phyloP scores from a whole-genome alignment of 2,888 invertebrate genomes.

The Nebria brevicollis region DNA sequence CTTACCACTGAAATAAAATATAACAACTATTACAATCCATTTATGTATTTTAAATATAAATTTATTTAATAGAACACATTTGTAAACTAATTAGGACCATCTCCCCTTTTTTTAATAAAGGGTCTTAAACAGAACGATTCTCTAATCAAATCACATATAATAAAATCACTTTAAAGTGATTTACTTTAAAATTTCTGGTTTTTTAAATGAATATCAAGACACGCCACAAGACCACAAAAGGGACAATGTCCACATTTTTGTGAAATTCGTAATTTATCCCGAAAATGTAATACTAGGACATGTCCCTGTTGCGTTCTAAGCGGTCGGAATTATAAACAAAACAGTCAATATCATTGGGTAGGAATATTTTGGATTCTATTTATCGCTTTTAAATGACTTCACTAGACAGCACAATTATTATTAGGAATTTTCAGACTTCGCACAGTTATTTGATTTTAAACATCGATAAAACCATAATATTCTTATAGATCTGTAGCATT shows the following conservation, averaged over 20 bases:
- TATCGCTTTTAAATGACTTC: not conserved
- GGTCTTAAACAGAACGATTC: slow-evolving; percentile 34
- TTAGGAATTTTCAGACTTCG: not conserved
- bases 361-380: slow-evolving; percentile 8
- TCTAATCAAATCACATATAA: slow-evolving; percentile 44
- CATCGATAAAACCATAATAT: not conserved
- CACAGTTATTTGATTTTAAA: not conserved
- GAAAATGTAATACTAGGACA: slow-evolving; percentile 12
- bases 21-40: slow-evolving; percentile 44
- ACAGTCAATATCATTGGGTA: slow-evolving; percentile 40
- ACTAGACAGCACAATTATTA: slow-evolving; percentile 1
- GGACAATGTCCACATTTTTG: too few species aligned
- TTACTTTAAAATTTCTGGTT: too few species aligned
- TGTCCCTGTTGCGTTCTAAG: slow-evolving; percentile 33
- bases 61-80: slow-evolving; percentile 36
- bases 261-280: too few species aligned
- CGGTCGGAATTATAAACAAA: slow-evolving; percentile 32
- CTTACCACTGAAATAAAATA: not conserved
- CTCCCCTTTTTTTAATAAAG: not conserved
- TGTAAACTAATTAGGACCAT: slow-evolving; percentile 41
- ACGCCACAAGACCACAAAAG: too few species aligned
- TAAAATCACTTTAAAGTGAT: slow-evolving; percentile 42
- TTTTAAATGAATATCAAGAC: too few species aligned
- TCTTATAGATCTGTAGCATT: not conserved
- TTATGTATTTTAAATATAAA: slow-evolving; percentile 11